phyloP scores from a whole-genome alignment of 2,888 invertebrate species.

The Sminthurides aquaticus region DNA sequence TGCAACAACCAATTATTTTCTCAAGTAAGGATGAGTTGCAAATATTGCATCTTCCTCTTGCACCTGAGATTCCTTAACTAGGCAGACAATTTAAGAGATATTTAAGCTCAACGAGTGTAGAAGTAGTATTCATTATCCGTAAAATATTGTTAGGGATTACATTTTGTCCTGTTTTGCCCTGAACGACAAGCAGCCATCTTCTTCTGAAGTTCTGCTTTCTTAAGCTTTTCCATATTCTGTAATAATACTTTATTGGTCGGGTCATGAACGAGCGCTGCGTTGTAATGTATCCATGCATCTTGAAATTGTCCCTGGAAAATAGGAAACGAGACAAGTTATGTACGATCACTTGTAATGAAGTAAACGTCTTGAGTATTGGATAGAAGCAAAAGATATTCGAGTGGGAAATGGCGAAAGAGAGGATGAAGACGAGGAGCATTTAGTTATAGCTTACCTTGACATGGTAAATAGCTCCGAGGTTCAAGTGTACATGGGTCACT shows the following conservation, averaged over 20 bases:
- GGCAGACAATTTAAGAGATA: too few species aligned
- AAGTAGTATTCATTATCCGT: too few species aligned
- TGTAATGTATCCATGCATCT: conserved; percentile 41
- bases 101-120: too few species aligned
- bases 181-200: conserved; percentile 25
- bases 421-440: background rate
- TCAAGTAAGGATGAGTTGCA: too few species aligned
- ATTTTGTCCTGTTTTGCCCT: background rate
- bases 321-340: background rate
- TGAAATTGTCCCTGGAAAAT: conserved; percentile 36
- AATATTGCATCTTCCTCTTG: too few species aligned
- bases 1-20: too few species aligned
- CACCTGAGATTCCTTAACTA: too few species aligned
- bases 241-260: conserved; percentile 39
- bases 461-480: conserved; percentile 41
- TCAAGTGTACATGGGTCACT: conserved; percentile 40
- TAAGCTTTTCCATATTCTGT: conserved; percentile 40
- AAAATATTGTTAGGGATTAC: background rate
- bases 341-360: background rate
- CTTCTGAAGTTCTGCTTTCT: conserved; percentile 40
- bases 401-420: background rate
- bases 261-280: conserved; percentile 37
- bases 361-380: conserved; percentile 2
- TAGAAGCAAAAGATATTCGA: background rate
- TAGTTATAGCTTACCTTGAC: conserved; percentile 30